phyloP scores from a whole-genome alignment of 2,888 invertebrate species.

The Meliscaeva auricollis region DNA sequence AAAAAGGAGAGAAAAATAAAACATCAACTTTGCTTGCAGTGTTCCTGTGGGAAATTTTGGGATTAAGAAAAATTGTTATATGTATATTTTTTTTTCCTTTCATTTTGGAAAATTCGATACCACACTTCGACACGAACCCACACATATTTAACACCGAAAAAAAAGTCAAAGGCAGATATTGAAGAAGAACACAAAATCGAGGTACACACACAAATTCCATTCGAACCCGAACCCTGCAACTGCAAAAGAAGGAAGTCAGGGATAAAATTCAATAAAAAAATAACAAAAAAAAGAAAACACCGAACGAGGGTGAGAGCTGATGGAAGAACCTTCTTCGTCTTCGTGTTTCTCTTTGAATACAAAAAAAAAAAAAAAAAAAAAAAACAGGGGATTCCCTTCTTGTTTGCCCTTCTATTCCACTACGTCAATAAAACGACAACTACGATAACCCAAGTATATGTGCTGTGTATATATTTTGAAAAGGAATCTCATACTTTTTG shows the following conservation, averaged over 20 bases:
- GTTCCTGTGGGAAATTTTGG: conserved; percentile 75
- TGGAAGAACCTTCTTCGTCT: conserved; percentile 62
- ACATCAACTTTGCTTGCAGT: conserved; percentile 46
- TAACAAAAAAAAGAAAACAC: conserved; percentile 35
- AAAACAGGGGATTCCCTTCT: conserved; percentile 48
- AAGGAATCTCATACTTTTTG: conserved; percentile 58
- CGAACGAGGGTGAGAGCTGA: conserved; percentile 71
- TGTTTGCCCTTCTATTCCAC: conserved; percentile 35
- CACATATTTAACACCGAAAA: conserved; percentile 56
- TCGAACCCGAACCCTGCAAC: conserved; percentile 7
- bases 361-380: conserved; percentile 13
- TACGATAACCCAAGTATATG: not conserved
- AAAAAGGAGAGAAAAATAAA: conserved; percentile 17
- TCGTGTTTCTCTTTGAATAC: conserved; percentile 42
- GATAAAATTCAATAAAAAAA: conserved; percentile 50
- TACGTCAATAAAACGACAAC: conserved; percentile 21
- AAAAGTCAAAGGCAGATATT: conserved; percentile 8
- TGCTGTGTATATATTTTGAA: conserved; percentile 29
- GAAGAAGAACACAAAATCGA: conserved; percentile 31
- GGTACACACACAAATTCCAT: conserved; percentile 39
- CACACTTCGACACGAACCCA: conserved; percentile 57
- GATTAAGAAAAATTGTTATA: conserved; percentile 61
- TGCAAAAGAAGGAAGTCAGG: conserved; percentile 70
- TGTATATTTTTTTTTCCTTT: conserved; percentile 26
- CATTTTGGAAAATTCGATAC: conserved; percentile 69